These are phyloP conservation scores for Nesometra sesokonis DNA, from an alignment of 35 echinoderm and acorn worm genomes.

Conservation along the genomic window DNA sequence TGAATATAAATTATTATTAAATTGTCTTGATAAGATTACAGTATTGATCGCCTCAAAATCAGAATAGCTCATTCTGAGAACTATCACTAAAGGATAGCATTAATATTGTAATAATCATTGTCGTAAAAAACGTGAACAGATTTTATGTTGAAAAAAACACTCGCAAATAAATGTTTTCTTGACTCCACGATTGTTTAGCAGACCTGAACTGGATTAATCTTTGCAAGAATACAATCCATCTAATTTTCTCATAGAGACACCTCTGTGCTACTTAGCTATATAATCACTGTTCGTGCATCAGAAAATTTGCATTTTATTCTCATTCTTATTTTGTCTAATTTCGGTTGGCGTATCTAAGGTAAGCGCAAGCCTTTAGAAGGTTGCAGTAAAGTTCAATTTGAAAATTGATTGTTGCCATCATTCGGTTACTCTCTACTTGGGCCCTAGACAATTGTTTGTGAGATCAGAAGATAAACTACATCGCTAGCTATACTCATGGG, in stretches of 20 bases:
- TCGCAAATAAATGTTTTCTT: not conserved
- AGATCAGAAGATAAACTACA: not conserved
- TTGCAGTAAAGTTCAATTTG: not conserved
- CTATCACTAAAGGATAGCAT: not conserved
- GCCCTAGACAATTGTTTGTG: not conserved
- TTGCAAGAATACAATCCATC: not conserved
- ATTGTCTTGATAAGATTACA: too few relatives aligned
- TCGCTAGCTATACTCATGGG: not conserved
- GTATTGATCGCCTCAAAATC: too few relatives aligned
- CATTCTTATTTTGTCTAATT: not conserved
- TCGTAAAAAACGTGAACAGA: not conserved
- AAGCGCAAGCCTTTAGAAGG: not conserved
- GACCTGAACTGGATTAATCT: not conserved
- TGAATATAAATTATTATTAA: too few relatives aligned
- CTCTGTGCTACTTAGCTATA: not conserved
- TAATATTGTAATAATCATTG: not conserved
- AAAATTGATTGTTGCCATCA: not conserved
- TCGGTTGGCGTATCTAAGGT: not conserved
- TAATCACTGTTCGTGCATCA: not conserved
- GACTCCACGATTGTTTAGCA: not conserved
- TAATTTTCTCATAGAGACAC: not conserved
- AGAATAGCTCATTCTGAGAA: too few relatives aligned
- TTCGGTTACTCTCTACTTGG: not conserved
- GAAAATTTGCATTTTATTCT: not conserved
- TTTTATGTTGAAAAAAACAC: not conserved